Evolutionary conservation across 1,140 invertebrate species (phyloP).

Genomic region (Homalodisca vitripennis): DNA sequence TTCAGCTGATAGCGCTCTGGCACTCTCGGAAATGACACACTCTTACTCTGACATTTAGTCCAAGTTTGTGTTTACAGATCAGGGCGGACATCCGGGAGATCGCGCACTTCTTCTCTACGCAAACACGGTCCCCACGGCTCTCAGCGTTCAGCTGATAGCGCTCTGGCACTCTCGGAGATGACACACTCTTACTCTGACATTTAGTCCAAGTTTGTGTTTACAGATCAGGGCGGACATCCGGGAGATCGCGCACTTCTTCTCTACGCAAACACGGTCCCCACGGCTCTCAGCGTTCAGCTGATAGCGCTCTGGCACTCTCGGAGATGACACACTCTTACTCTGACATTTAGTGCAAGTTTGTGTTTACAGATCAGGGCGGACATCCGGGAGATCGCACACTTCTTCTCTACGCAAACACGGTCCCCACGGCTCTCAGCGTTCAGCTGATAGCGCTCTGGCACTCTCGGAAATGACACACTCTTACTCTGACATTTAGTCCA

Average conservation of each 20-base stretch:
- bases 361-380: slow-evolving; percentile 40
- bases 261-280: slow-evolving; percentile 58
- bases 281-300: slow-evolving; percentile 65
- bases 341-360: slow-evolving; percentile 57
- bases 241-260: slow-evolving; percentile 53
- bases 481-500: slow-evolving; percentile 60
- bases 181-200: slow-evolving; percentile 59
- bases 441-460: slow-evolving; percentile 60
- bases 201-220: slow-evolving; percentile 50
- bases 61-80: slow-evolving; percentile 48
- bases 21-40: slow-evolving; percentile 55
- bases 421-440: slow-evolving; percentile 58
- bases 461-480: slow-evolving; percentile 57
- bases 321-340: slow-evolving; percentile 59
- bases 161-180: slow-evolving; percentile 54
- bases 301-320: slow-evolving; percentile 56
- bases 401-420: slow-evolving; percentile 62
- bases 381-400: slow-evolving; percentile 48
- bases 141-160: slow-evolving; percentile 66
- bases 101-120: slow-evolving; percentile 55
- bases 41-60: slow-evolving; percentile 60
- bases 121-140: slow-evolving; percentile 58
- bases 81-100: slow-evolving; percentile 44
- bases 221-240: slow-evolving; percentile 40
- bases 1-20: slow-evolving; percentile 62